Percentiles rank a stretch among this genome's conserved stretches.
phyloP scores from a whole-genome alignment of 2,797 vertebrate species.

The Myotis planiceps region DNA sequence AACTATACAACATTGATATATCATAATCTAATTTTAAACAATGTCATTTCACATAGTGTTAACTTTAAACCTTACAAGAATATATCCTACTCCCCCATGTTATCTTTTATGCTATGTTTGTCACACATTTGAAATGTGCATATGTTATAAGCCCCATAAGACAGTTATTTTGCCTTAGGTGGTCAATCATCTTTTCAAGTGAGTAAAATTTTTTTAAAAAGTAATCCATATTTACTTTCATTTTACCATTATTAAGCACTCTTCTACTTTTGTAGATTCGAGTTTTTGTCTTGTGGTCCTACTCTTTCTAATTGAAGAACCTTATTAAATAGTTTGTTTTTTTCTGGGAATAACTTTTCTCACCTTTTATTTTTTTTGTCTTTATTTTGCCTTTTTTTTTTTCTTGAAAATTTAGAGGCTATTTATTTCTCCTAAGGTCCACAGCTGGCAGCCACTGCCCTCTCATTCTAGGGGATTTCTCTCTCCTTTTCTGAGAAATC shows the following conservation, averaged over 20 bases:
- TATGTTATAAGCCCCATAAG: background rate
- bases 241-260: background rate
- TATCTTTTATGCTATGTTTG: background rate
- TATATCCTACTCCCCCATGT: background rate
- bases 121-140: background rate
- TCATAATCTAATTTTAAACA: background rate
- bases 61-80: background rate
- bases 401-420: slow-evolving; percentile 75
- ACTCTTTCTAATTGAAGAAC: background rate
- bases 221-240: background rate
- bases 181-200: background rate
- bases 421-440: slow-evolving; percentile 78
- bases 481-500: slow-evolving; percentile 15
- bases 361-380: background rate
- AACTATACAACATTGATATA: background rate
- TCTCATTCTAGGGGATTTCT: background rate
- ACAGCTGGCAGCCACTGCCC: slow-evolving; percentile 56
- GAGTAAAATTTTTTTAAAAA: background rate
- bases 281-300: background rate
- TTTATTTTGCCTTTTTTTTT: background rate
- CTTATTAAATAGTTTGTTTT: background rate
- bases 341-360: background rate
- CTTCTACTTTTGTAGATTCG: background rate
- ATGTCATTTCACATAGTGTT: background rate
- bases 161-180: background rate